Conservation (phyloP, 2,113 vertebrate genomes). For the Naja naja region DNA sequence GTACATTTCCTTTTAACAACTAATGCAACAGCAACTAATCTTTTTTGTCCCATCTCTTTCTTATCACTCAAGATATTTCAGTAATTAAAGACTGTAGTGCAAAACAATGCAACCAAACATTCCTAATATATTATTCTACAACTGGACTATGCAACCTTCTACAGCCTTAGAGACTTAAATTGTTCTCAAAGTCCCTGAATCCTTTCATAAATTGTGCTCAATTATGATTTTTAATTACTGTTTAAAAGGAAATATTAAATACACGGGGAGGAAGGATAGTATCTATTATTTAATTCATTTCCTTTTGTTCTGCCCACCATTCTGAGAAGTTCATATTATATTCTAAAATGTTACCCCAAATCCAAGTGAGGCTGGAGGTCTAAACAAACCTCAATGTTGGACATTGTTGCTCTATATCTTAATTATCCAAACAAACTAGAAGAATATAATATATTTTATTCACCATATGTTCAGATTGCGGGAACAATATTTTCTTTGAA, state of each 20-base stretch:
- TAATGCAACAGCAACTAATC: background rate
- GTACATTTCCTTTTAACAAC: background rate
- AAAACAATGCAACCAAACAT: background rate
- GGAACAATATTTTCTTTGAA: background rate
- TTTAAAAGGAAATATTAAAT: background rate
- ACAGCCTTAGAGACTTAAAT: background rate
- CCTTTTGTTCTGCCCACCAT: background rate
- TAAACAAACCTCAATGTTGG: background rate
- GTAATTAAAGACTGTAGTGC: background rate
- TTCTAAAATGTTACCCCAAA: background rate
- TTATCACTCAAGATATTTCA: background rate
- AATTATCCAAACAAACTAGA: background rate
- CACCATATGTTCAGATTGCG: background rate
- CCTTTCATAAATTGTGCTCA: background rate
- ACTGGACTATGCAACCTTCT: background rate
- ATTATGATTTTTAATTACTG: background rate
- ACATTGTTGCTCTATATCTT: background rate
- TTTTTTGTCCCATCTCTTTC: background rate
- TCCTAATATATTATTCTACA: background rate
- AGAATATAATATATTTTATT: background rate
- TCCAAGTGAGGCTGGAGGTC: background rate
- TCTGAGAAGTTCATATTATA: background rate
- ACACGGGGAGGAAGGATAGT: background rate
- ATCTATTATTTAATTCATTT: background rate
- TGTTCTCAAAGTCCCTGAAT: background rate